phyloP scores from a whole-genome alignment of 2,797 vertebrate genomes.

The Argentina silus region DNA sequence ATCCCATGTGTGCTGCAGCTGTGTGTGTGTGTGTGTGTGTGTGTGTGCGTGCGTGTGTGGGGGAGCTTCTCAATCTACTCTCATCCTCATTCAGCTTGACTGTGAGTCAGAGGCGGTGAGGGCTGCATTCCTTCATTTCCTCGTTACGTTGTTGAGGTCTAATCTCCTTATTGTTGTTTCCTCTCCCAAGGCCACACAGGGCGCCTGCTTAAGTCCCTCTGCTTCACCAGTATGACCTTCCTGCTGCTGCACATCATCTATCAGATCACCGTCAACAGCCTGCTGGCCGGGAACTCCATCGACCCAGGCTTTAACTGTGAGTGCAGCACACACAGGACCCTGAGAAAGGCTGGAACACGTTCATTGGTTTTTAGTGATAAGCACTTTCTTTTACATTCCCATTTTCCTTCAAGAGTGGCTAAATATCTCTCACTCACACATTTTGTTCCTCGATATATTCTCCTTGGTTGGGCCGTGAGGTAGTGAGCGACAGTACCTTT shows the following conservation, averaged over 20 bases:
- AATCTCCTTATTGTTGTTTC: not conserved
- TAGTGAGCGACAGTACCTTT: no score
- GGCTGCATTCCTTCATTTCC: not conserved
- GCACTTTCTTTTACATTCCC: no score
- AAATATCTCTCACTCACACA: no score
- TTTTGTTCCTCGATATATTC: no score
- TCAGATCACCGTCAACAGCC: conserved; percentile 94
- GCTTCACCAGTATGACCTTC: conserved; percentile 94
- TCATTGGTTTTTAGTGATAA: no score
- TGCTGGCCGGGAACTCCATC: conserved; percentile 84
- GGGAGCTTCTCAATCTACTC: conserved; percentile 1
- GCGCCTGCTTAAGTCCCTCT: conserved; percentile 92
- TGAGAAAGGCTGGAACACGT: no score
- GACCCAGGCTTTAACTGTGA: conserved; percentile 90
- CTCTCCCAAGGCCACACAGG: conserved; percentile 88
- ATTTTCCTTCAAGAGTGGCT: no score
- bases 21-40: conserved; percentile 27
- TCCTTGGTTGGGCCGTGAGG: no score
- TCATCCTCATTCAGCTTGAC: conserved; percentile 43
- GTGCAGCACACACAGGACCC: conserved; percentile 65
- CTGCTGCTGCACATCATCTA: conserved; percentile 96
- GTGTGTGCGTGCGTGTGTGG: not conserved
- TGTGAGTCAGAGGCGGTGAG: conserved; percentile 15
- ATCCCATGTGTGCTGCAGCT: conserved; percentile 65
- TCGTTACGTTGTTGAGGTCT: conserved; percentile 20